Evolutionary conservation across 2,888 invertebrate species (phyloP), one percentile per base, ranked within the genome.

Genomic region (Globia sparganii): DNA sequence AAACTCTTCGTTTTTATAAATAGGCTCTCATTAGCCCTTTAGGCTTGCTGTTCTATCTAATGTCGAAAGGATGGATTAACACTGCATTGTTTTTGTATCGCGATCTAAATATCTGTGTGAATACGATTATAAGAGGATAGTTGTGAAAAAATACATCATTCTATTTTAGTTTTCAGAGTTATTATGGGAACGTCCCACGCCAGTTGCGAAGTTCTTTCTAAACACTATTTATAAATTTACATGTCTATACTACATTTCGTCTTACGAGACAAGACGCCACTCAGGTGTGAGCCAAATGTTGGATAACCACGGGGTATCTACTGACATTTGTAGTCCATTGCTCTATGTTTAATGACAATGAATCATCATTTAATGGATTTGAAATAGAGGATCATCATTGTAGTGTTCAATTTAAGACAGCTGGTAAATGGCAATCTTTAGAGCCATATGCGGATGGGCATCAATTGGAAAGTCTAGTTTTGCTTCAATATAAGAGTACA

Each of bases 1-100:
- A 85, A 84, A 92, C 88, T 86, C 73, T 81, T 72, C 86, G 88
- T 88, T 90, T 92, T 92, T 92, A 92, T 92, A 92, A 91, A 92
- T 81, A 91, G 89, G 80, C 80, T 81, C 81, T 89, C 85, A 88
- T 88, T 80, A 89, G 87, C 89, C 87, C 85, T 87, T 87, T 82
- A 87, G 87, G 87, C 88, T 88, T 84, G 84, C 80, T 85, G 81
- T 77, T 88, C 86, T 87, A 89, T 89, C 86, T 87, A 88, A 73
- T 83, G 83, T 79, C 77, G 85, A 81, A 88, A 88, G 86, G 78
- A 85, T 82, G 85, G 81, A 85, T 85, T 86, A 85, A 80, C 78
- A 78, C 70, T 64, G 76, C 73, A 80, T 77, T 86, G 84, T 87
- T 87, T 83, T 73, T 71, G 72, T 68, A 72, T 56, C 65, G 69